Percentiles rank a stretch among this genome's conserved stretches.
These are phyloP conservation scores for Phataginus tetradactyla DNA, from an alignment of 2,797 vertebrate species.

Conservation along the genomic window DNA sequence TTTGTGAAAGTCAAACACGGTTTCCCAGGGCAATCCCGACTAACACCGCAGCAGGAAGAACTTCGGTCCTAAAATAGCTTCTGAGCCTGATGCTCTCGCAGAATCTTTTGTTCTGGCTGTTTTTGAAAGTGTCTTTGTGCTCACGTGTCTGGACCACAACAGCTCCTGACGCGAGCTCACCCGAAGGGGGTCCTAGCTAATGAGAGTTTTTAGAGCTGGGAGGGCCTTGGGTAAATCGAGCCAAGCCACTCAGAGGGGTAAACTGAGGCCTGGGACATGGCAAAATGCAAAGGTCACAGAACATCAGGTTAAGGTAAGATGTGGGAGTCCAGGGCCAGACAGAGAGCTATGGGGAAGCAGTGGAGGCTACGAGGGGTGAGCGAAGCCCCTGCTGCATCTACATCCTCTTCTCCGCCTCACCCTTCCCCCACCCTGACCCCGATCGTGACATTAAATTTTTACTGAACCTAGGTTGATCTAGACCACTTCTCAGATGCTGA, in stretches of 20 bases:
- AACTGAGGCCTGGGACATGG: background rate
- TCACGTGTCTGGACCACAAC: background rate
- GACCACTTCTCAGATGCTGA: background rate
- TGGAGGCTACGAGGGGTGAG: accelerated
- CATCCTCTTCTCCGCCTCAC: background rate
- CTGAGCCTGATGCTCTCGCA: background rate
- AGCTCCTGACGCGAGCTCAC: background rate
- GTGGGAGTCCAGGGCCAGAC: accelerated
- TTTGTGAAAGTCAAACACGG: background rate
- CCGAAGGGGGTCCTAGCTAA: background rate
- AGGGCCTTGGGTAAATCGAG: background rate
- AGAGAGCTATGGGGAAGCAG: accelerated
- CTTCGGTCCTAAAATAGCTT: constrained; percentile 39
- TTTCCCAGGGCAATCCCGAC: background rate
- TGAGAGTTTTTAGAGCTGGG: background rate
- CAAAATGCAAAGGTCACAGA: accelerated
- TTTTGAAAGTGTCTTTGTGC: background rate
- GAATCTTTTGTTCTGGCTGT: background rate
- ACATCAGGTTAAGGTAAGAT: background rate
- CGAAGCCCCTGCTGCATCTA: background rate
- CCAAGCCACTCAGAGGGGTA: background rate
- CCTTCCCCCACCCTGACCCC: background rate
- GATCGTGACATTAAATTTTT: background rate
- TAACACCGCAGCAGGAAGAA: accelerated
- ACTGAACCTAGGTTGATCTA: background rate